A percentile compares a stretch with the other conserved stretches of the same genome.
Conservation (phyloP, 1,140 invertebrate species). For the Drosophila nigromelanica region DNA sequence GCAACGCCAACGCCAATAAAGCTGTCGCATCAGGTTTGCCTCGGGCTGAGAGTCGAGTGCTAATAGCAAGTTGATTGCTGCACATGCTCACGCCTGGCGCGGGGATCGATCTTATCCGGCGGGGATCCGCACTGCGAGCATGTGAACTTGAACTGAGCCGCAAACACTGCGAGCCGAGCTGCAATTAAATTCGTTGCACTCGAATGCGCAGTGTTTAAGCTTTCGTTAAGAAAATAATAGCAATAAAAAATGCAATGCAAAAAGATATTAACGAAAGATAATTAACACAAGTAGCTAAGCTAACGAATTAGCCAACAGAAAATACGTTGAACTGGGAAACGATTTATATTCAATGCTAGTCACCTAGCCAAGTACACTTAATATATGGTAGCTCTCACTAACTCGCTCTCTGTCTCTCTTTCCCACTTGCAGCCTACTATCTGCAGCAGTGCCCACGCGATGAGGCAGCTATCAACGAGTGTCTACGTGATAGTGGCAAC, state of each 20-base stretch:
- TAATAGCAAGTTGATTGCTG: conserved; percentile 15
- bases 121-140: conserved; percentile 22
- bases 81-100: conserved; percentile 20
- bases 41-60: not conserved
- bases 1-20: conserved; percentile 2
- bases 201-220: conserved; percentile 52
- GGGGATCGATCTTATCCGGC: conserved; percentile 15
- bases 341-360: not conserved
- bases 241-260: conserved; percentile 15
- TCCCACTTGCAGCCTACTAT: conserved; percentile 85
- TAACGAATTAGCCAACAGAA: conserved; percentile 3
- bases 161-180: conserved; percentile 22
- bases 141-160: conserved; percentile 60
- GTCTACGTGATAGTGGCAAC: conserved; percentile 89
- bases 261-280: conserved; percentile 15
- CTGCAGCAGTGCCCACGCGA: conserved; percentile 88
- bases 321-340: conserved; percentile 38
- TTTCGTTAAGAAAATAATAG: conserved; percentile 13
- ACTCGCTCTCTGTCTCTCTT: not conserved
- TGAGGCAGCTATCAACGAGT: conserved; percentile 89
- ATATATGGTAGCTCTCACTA: not conserved
- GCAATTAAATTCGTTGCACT: conserved; percentile 41
- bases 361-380: not conserved
- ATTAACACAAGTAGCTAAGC: conserved; percentile 21
- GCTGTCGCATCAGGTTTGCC: conserved; percentile 7